Evolutionary conservation across 2,888 invertebrate species (phyloP), one percentile per base, ranked within the genome.

Genomic region (Cabera pusaria): DNA sequence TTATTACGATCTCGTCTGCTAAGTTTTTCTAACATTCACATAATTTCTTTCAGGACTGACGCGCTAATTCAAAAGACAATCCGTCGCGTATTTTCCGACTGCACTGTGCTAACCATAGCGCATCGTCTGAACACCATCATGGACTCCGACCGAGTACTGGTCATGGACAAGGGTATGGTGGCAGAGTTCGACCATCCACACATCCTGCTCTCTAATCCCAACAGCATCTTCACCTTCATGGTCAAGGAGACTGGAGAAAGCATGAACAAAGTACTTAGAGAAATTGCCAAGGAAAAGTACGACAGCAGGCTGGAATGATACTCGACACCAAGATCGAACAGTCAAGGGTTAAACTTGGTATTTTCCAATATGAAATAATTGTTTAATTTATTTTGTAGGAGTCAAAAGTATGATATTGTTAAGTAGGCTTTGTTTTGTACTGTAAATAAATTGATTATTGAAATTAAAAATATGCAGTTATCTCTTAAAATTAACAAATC

Each of bases 61-160:
- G 91, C 90, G 0, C 78, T 97, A 19, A 97, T 97, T 53, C 97
- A 97, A 70, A 90, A 90, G 52, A 96, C 96, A 0, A 96, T 97
- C 23, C 90, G 84, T 96, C 72, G 85, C 83, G 0, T 64, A 90
- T 8, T 94, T 94, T 48, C 88, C 3, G 66, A 92, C 0, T 97
- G 96, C 69, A 95, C 95, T 0, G 95, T 96, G 1, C 80, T 96
- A 3, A 96, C 96, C 0, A 95, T 96, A 39, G 96, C 96, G 2
- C 96, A 96, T 72, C 83, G 96, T 16, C 90, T 97, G 6, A 92
- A 96, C 75, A 96, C 96, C 0, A 93, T 96, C 52, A 96, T 96
- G 92, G 96, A 96, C 68, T 95, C 94, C 29, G 94, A 95, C 64
- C 86, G 92, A 32, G 92, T 96, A 39, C 83, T 97, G 26, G 97